Conservation (phyloP, 2,797 vertebrate genomes). For the Rallus crepitans region DNA sequence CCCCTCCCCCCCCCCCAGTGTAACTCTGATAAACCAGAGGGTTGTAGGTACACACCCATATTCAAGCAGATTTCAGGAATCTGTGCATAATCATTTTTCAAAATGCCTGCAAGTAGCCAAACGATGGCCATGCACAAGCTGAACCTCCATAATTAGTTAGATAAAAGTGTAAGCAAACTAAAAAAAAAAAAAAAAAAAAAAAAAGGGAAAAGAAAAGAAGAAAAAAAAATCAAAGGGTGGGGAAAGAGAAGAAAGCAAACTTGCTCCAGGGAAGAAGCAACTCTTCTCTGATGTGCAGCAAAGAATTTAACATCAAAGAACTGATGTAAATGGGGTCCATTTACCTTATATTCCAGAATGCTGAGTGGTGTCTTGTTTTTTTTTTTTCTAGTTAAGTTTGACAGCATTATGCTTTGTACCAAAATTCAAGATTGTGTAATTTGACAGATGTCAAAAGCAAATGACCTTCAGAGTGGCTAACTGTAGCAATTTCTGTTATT, state of each 20-base stretch:
- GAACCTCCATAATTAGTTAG: conserved; percentile 78
- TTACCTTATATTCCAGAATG: conserved; percentile 46
- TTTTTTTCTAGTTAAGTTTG: conserved; percentile 62
- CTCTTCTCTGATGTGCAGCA: conserved; percentile 82
- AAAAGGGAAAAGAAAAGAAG: neutral
- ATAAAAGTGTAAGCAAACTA: conserved; percentile 72
- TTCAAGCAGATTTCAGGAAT: neutral
- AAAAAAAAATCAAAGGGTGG: conserved; percentile 37
- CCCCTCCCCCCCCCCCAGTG: neutral
- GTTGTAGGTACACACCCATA: neutral
- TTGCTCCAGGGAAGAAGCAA: conserved; percentile 82
- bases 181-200: neutral
- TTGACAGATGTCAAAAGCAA: conserved; percentile 73
- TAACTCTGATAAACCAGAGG: neutral
- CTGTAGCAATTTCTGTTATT: conserved; percentile 28
- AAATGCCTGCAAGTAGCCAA: conserved; percentile 71
- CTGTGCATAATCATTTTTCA: conserved; percentile 61
- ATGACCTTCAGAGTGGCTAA: conserved; percentile 18
- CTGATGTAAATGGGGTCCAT: conserved; percentile 80
- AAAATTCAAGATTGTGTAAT: conserved; percentile 66
- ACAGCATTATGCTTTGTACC: conserved; percentile 64
- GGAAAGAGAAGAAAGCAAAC: conserved; percentile 67
- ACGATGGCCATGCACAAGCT: conserved; percentile 59
- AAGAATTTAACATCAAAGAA: conserved; percentile 84
- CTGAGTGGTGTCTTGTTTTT: too few species aligned